Percentiles rank a stretch among this genome's conserved stretches.
Conservation (phyloP, 2,888 invertebrate genomes). For the Brachyptera putata region DNA sequence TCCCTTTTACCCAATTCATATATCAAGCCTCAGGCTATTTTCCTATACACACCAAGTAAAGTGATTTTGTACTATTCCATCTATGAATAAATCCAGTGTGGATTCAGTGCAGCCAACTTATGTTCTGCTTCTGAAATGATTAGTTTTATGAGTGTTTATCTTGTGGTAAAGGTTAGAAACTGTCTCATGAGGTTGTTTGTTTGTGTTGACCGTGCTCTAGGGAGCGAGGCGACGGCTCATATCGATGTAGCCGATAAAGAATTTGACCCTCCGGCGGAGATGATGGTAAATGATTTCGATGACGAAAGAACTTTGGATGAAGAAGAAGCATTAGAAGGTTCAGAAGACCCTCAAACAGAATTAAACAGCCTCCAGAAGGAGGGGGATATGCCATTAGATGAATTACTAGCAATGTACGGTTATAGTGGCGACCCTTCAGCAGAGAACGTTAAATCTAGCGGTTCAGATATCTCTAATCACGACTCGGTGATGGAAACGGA, state of each 20-base stretch:
- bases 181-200: no score
- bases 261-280: slow-evolving; percentile 91
- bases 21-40: no score
- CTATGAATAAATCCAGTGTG: no score
- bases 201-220: no score
- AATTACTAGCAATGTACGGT: slow-evolving; percentile 85
- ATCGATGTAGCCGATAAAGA: slow-evolving; percentile 40
- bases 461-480: slow-evolving; percentile 46
- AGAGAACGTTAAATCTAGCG: slow-evolving; percentile 38
- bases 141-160: no score
- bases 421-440: slow-evolving; percentile 48
- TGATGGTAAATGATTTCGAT: slow-evolving; percentile 97
- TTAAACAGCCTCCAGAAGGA: slow-evolving; percentile 83
- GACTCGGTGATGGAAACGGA: slow-evolving; percentile 37
- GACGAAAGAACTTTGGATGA: slow-evolving; percentile 95
- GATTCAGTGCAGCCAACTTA: no score
- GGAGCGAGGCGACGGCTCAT: slow-evolving; percentile 6
- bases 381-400: slow-evolving; percentile 94
- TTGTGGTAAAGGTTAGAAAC: no score
- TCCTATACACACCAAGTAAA: no score
- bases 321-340: slow-evolving; percentile 90
- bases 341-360: slow-evolving; percentile 85
- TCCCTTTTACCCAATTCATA: no score
- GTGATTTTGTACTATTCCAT: no score
- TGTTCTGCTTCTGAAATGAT: no score